Percentiles rank a stretch among this genome's conserved stretches.
These are phyloP conservation scores for Peromyscus melanophrys DNA, from an alignment of 2,797 vertebrate species.

Conservation along the genomic window DNA sequence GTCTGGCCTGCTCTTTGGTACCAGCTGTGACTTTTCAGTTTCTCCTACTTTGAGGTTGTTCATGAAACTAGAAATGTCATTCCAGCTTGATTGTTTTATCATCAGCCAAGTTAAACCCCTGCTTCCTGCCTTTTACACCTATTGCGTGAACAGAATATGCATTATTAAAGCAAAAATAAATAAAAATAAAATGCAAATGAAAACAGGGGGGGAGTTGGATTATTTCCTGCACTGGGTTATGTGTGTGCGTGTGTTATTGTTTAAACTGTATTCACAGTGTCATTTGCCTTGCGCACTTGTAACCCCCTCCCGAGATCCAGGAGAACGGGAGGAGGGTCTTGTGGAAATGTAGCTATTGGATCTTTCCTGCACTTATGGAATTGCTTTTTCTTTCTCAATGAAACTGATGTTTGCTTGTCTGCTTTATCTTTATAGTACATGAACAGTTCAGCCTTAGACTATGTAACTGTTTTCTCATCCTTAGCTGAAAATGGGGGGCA, in stretches of 20 bases:
- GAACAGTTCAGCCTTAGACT: constrained; percentile 82
- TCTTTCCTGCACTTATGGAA: constrained; percentile 73
- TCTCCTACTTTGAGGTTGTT: constrained; percentile 87
- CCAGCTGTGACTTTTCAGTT: constrained; percentile 87
- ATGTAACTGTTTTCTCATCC: constrained; percentile 70
- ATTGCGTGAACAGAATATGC: constrained; percentile 91
- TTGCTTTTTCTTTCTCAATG: constrained; percentile 69
- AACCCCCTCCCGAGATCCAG: constrained; percentile 77
- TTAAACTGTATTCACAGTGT: constrained; percentile 85
- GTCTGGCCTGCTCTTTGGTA: constrained; percentile 85
- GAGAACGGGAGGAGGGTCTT: constrained; percentile 59
- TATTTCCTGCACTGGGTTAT: constrained; percentile 88
- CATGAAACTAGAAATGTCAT: constrained; percentile 88
- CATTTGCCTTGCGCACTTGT: constrained; percentile 82
- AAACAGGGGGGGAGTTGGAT: constrained; percentile 88
- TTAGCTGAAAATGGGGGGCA: constrained; percentile 76
- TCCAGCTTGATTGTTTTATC: constrained; percentile 89
- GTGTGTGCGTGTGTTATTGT: constrained; percentile 81
- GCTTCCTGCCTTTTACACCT: constrained; percentile 90
- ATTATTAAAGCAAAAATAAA: constrained; percentile 92
- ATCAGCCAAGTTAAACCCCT: constrained; percentile 87
- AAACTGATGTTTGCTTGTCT: constrained; percentile 80
- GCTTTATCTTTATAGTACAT: constrained; percentile 76
- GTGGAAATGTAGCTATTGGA: constrained; percentile 67
- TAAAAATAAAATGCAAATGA: constrained; percentile 91